phyloP scores from a whole-genome alignment of 1,140 invertebrate species.

The Drosophila sulfurigaster region DNA sequence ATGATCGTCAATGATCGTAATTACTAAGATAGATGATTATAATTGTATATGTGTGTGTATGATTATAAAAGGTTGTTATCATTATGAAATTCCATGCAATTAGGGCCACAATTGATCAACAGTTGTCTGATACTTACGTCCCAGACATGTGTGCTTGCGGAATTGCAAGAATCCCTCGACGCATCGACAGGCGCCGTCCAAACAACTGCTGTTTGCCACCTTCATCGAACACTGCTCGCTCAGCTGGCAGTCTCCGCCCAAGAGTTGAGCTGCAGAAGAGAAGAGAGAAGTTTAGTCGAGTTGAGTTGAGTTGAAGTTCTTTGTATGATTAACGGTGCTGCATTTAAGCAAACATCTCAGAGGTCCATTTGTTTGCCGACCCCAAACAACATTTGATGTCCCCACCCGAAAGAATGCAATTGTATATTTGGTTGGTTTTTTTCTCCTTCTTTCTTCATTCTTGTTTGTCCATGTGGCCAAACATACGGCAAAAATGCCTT shows the following conservation, averaged over 20 bases:
- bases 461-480: slow-evolving; percentile 8
- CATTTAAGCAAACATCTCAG: slow-evolving; percentile 34
- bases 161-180: slow-evolving; percentile 93
- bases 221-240: slow-evolving; percentile 91
- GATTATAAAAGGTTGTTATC: slow-evolving; percentile 7
- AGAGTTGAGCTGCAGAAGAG: slow-evolving; percentile 87
- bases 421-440: neutral
- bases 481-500: too few relatives aligned
- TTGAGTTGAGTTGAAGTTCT: slow-evolving; percentile 24
- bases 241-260: slow-evolving; percentile 90
- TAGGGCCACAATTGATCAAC: slow-evolving; percentile 74
- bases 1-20: slow-evolving; percentile 46
- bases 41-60: slow-evolving; percentile 1
- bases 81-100: slow-evolving; percentile 58
- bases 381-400: slow-evolving; percentile 23
- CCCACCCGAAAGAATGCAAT: slow-evolving; percentile 10
- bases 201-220: slow-evolving; percentile 91
- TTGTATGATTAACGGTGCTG: slow-evolving; percentile 57
- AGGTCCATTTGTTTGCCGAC: slow-evolving; percentile 47
- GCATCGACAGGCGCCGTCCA: slow-evolving; percentile 91
- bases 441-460: neutral
- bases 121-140: slow-evolving; percentile 89
- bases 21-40: slow-evolving; percentile 34
- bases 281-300: too few relatives aligned
- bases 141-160: slow-evolving; percentile 93